A percentile compares a stretch with the other conserved stretches of the same genome.
These are phyloP conservation scores for Oscheius myriophilus DNA, from an alignment of 2,888 invertebrate genomes.

Conservation along the genomic window DNA sequence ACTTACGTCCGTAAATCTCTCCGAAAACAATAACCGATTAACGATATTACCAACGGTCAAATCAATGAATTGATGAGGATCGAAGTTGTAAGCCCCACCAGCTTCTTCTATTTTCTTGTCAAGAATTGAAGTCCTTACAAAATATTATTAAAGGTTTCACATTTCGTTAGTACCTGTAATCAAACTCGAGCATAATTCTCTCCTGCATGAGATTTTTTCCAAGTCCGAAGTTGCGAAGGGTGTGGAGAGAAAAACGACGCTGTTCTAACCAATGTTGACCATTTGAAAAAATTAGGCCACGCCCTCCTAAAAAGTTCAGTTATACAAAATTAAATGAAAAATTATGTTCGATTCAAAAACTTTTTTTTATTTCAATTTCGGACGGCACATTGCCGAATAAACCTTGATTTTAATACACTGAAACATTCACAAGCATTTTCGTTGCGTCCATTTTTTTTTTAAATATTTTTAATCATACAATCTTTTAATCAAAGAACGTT, in stretches of 20 bases:
- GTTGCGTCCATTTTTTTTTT: no score
- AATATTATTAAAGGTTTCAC: no score
- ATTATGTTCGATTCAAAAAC: no score
- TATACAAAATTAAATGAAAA: no score
- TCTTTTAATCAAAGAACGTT: no score
- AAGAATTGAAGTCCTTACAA: no score
- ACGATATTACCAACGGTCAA: constrained; percentile 16
- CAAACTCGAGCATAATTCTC: constrained; percentile 20
- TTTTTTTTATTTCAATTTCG: no score
- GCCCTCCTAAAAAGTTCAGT: constrained; percentile 9
- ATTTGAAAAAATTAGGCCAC: constrained; percentile 17
- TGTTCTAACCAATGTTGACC: constrained; percentile 19
- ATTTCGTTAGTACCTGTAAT: constrained; percentile 3
- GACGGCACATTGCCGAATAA: no score
- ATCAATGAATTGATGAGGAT: constrained; percentile 2
- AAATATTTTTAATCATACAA: no score
- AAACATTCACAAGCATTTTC: no score
- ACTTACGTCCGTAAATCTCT: constrained; percentile 18
- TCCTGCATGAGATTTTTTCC: constrained; percentile 22
- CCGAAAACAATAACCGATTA: constrained; percentile 6
- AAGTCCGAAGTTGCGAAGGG: constrained; percentile 20
- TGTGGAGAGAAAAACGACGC: constrained; percentile 22
- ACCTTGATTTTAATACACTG: no score
- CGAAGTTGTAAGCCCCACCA: neutral
- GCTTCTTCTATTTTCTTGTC: neutral